Conservation (phyloP, 64 coral and sea anemone species). For the Catalaphyllia jardinei region DNA sequence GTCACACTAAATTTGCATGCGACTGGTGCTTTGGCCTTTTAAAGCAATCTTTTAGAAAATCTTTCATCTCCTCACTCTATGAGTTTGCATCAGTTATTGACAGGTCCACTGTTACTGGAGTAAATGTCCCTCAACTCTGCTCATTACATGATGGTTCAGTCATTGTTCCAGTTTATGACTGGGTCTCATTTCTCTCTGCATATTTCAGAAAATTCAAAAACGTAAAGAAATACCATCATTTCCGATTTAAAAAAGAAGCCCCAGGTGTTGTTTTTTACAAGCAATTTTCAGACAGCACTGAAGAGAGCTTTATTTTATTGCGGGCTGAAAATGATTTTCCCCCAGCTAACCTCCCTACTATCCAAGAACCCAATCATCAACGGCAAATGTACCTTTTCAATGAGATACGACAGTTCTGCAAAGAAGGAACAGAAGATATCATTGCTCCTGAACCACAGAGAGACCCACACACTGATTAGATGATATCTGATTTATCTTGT, state of each 20-base stretch:
- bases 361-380: slow-evolving; percentile 7
- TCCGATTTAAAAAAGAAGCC: neutral
- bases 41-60: slow-evolving; percentile 13
- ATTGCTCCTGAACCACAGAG: neutral
- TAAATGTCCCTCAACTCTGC: neutral
- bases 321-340: neutral
- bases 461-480: too few species aligned
- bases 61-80: neutral
- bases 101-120: neutral
- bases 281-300: slow-evolving; percentile 8
- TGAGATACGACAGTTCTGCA: slow-evolving; percentile 16
- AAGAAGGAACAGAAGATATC: slow-evolving; percentile 10
- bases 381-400: neutral
- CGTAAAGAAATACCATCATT: slow-evolving; percentile 1
- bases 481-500: too few species aligned
- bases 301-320: neutral
- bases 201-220: slow-evolving; percentile 4
- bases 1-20: slow-evolving; percentile 30
- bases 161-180: slow-evolving; percentile 12
- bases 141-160: slow-evolving; percentile 18
- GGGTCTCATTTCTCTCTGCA: slow-evolving; percentile 1
- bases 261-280: slow-evolving; percentile 1
- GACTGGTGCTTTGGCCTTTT: slow-evolving; percentile 21
- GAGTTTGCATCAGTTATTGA: slow-evolving; percentile 5
- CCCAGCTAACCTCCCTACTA: neutral